Base-by-base conservation (phyloP, 2,888 invertebrate genomes). In the Lacanobia wlatinum region DNA sequence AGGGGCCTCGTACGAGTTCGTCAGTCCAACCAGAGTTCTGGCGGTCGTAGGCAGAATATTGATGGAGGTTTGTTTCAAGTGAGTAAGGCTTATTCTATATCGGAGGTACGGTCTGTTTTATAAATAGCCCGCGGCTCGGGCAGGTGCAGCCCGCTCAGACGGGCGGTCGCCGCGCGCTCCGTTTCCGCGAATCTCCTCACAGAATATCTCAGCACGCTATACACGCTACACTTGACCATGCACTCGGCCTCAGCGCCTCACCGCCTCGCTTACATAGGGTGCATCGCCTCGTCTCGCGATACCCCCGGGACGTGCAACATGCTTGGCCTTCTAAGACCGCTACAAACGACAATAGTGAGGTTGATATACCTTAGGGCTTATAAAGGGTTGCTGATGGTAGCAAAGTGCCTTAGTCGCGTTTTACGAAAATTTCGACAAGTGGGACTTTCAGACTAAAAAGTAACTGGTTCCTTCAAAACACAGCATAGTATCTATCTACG, bases 121-220 rank as follows among this genome's bases (percentile, higher is more conserved):
- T 94, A 94, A 95, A 95, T 95, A 96, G 94, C 94, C 89, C 70
- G 90, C 92, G 92, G 92, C 91, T 83, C 78, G 86, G 91, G 93
- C 94, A 93, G 93, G 94, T 93, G 94, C 90, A 84, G 87, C 87
- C 79, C 87, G 93, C 93, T 92, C 94, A 95, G 95, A 95, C 95
- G 93, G 86, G 85, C 91, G 94, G 96, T 89, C 95, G 96, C 95
- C 95, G 89, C 83, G 90, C 95, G 95, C 95, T 94, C 87, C 82
- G 90, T 94, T 94, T 94, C 95, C 95, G 94, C 94, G 93, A 94
- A 92, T 89, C 90, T 87, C 84, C 87, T 83, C 85, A 84, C 87
- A 82, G 83, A 82, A 78, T 83, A 78, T 84, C 78, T 83, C 70
- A 75, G 80, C 82, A 78, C 67, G 73, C 76, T 78, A 80, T 75